Base-by-base conservation (phyloP, 2,113 vertebrate species). In the Crotalus horridus region DNA sequence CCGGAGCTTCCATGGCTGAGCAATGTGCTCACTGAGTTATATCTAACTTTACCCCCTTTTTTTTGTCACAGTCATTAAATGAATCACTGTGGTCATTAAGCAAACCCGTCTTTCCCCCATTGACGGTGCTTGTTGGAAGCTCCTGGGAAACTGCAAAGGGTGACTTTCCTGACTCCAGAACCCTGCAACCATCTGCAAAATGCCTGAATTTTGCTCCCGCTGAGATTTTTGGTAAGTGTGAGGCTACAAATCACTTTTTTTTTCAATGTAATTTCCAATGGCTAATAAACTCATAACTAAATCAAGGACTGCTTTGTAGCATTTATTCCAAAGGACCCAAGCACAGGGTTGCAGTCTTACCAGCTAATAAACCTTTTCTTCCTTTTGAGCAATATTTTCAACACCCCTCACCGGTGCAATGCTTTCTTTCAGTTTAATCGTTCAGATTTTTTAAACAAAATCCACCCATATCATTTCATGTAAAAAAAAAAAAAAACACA, bases 371-470 rank as follows among this genome's bases (percentile, higher is more conserved):
- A 7, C 33, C 20, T 1, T 3, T 3, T 81, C 9, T 13, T 4
- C 10, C 3, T 53, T 33, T 92, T 46, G 95, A 97, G 96, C 97
- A 93, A 93, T 88, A 93, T 94, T 90, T 96, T 20, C 95, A 93
- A 97, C 95, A 95, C 56, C 15, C 95, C 95, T 95, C 91, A 58
- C 97, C 97, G 96, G 97, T 96, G 95, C 48, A 96, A 97, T 97
- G 97, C 12, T 89, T 97, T 96, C 93, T 97, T 98, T 98, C 98
- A 96, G 98, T 97, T 97, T 92, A 97, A 64, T 95, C 95, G 86
- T 94, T 97, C 94, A 98, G 98, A 99, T 99, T 99, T 99, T 98
- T 99, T 98, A 98, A 99, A 99, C 99, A 99, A 99, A 99, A 99
- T 99, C 99, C 98, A 98, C 97, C 97, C 98, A 98, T 98, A 94